Conservation (phyloP, 2,113 vertebrate genomes). For the Tragelaphus buxtoni region DNA sequence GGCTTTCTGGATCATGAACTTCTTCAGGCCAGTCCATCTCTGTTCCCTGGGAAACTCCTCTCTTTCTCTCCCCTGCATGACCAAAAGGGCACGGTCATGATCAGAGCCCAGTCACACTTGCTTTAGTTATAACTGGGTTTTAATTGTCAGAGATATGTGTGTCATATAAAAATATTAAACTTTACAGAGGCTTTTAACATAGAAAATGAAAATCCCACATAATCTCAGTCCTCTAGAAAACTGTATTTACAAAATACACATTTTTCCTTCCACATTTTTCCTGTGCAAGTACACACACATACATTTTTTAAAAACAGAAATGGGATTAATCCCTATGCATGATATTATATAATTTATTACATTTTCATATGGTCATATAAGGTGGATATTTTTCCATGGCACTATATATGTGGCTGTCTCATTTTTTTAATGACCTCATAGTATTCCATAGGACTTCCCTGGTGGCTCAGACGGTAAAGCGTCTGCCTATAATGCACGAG, state of each 20-base stretch:
- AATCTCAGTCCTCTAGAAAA: background rate
- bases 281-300: background rate
- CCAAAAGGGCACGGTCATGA: background rate
- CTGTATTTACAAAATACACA: too few relatives aligned
- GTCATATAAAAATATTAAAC: background rate
- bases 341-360: background rate
- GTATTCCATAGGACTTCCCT: background rate
- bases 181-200: background rate
- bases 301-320: background rate
- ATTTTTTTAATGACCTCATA: background rate
- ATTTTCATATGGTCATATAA: background rate
- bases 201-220: background rate
- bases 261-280: background rate
- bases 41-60: background rate
- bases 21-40: background rate
- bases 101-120: background rate
- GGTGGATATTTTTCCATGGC: background rate
- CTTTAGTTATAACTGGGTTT: background rate
- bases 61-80: background rate
- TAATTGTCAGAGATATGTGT: background rate
- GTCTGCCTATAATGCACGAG: background rate
- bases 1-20: constrained; percentile 25
- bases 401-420: background rate
- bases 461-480: background rate
- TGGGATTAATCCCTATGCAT: background rate